Percentiles rank a stretch among this genome's conserved stretches.
Evolutionary conservation across 2,797 vertebrate genomes (phyloP).

Genomic region (Diplodus puntazzo): DNA sequence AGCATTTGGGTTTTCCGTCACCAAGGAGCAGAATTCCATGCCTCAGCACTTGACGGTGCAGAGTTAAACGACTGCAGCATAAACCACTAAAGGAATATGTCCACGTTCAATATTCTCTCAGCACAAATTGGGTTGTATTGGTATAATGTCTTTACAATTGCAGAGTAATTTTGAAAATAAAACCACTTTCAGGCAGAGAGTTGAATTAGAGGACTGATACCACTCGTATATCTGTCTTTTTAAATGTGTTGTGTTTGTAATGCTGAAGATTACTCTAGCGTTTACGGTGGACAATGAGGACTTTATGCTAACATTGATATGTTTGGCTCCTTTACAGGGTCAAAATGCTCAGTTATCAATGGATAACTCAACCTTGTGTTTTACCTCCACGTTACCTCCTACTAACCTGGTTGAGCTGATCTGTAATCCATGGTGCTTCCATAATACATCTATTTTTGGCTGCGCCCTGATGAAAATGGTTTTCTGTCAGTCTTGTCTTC

Average conservation of each 20-base stretch:
- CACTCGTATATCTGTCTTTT: neutral
- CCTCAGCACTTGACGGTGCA: constrained; percentile 7
- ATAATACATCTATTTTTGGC: constrained; percentile 12
- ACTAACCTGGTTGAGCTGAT: neutral
- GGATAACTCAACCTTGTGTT: neutral
- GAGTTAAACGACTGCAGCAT: constrained; percentile 15
- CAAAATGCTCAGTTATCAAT: neutral
- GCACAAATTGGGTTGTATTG: neutral
- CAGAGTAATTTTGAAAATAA: neutral
- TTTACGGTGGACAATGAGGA: neutral
- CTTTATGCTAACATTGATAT: neutral
- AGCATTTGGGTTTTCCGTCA: constrained; percentile 7
- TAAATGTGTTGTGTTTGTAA: neutral
- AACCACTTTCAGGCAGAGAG: neutral
- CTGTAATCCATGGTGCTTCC: constrained; percentile 3
- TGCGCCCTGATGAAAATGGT: neutral
- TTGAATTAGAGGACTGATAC: neutral
- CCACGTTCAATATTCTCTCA: constrained; percentile 4
- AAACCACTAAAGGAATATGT: neutral
- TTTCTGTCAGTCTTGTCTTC: neutral
- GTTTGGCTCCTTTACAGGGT: constrained; percentile 5
- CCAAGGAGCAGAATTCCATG: neutral
- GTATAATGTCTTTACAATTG: constrained; percentile 10
- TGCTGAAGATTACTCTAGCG: neutral
- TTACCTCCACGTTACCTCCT: neutral